Percentiles rank a stretch among this genome's conserved stretches.
These are phyloP conservation scores for Aradophagus sp. DNA, from an alignment of 1,140 invertebrate species.

Conservation along the genomic window DNA sequence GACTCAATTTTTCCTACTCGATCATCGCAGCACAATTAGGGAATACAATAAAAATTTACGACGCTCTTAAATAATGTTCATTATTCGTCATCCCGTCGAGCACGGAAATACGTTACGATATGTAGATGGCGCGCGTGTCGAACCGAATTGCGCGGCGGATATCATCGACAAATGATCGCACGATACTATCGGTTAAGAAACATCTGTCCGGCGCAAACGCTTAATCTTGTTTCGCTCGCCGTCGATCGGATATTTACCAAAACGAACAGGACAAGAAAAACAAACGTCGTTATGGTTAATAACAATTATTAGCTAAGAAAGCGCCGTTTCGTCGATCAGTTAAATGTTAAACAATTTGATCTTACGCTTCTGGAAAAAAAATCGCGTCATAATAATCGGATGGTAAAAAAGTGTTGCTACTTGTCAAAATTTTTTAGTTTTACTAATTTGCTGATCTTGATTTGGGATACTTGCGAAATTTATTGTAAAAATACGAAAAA, in stretches of 20 bases:
- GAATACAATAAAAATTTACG: conserved; percentile 41
- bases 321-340: too few relatives aligned
- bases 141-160: conserved; percentile 26
- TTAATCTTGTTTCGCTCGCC: conserved; percentile 15
- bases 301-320: too few relatives aligned
- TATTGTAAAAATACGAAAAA: too few relatives aligned
- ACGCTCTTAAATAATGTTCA: conserved; percentile 33
- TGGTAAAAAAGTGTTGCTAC: too few relatives aligned
- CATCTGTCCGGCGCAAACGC: conserved; percentile 29
- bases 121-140: conserved; percentile 21
- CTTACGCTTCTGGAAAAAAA: too few relatives aligned
- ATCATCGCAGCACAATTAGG: conserved; percentile 22
- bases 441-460: too few relatives aligned
- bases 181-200: conserved; percentile 24
- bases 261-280: too few relatives aligned
- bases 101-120: conserved; percentile 31
- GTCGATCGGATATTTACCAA: conserved; percentile 1
- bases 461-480: too few relatives aligned
- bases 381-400: too few relatives aligned
- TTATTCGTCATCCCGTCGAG: conserved; percentile 35
- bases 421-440: too few relatives aligned
- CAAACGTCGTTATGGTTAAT: too few relatives aligned
- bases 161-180: conserved; percentile 50
- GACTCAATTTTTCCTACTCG: conserved; percentile 34
- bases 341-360: too few relatives aligned